These are phyloP conservation scores for Aradophagus sp. DNA, from an alignment of 1,140 invertebrate species.

Conservation along the genomic window DNA sequence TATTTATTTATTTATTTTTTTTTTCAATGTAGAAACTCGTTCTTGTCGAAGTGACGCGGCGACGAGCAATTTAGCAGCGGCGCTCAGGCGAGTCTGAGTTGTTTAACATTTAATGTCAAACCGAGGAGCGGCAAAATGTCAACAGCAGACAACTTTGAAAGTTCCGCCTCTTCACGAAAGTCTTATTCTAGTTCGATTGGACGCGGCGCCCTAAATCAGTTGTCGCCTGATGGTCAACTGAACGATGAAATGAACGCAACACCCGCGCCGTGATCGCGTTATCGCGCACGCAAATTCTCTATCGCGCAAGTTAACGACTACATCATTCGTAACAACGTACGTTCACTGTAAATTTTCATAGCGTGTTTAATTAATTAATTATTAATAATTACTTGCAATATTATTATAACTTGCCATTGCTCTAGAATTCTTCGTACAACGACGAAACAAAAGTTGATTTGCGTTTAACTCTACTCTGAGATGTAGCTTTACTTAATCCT, in stretches of 20 bases:
- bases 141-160: constrained; percentile 33
- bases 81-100: constrained; percentile 8
- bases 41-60: constrained; percentile 17
- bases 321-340: constrained; percentile 48
- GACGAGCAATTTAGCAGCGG: constrained; percentile 11
- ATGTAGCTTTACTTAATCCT: constrained; percentile 51
- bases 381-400: constrained; percentile 41
- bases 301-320: constrained; percentile 47
- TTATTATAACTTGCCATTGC: constrained; percentile 50
- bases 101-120: constrained; percentile 46
- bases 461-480: constrained; percentile 49
- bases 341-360: constrained; percentile 46
- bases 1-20: no score
- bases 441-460: constrained; percentile 38
- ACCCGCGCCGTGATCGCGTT: constrained; percentile 11
- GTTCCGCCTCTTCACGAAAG: no score
- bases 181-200: not conserved
- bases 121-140: constrained; percentile 12
- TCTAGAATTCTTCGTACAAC: constrained; percentile 51
- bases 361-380: constrained; percentile 27
- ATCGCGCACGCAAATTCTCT: constrained; percentile 52
- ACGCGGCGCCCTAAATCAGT: constrained; percentile 5
- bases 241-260: constrained; percentile 38
- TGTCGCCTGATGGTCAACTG: constrained; percentile 9
- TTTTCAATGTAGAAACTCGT: constrained; percentile 27